A percentile compares a stretch with the other conserved stretches of the same genome.
phyloP scores from a whole-genome alignment of 2,113 vertebrate genomes.

The Piprites chloris region DNA sequence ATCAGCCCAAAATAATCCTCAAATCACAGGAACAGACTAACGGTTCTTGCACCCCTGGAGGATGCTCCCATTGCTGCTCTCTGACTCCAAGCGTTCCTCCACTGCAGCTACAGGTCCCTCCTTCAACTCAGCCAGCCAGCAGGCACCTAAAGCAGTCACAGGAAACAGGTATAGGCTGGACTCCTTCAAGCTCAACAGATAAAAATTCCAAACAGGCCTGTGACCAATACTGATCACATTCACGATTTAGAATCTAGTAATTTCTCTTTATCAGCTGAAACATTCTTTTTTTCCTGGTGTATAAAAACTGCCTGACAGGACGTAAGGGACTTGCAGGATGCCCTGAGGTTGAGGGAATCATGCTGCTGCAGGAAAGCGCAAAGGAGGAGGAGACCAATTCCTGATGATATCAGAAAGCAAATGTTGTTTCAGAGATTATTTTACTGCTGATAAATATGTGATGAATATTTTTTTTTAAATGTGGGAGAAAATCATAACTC shows the following conservation, averaged over 20 bases:
- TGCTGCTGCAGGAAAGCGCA: neutral
- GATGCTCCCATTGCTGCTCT: neutral
- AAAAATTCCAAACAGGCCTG: neutral
- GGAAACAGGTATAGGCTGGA: neutral
- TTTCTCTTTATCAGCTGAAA: neutral
- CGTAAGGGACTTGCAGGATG: rapidly evolving
- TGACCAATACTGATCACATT: neutral
- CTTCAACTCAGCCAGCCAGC: neutral
- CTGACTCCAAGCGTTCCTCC: neutral
- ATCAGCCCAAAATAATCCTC: neutral
- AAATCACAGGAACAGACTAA: neutral
- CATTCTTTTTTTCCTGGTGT: neutral
- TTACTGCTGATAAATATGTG: neutral
- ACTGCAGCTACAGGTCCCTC: neutral
- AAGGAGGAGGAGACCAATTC: neutral
- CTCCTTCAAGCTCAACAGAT: neutral
- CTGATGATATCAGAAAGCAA: neutral
- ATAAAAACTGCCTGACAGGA: neutral
- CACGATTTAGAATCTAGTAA: neutral
- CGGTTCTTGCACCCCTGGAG: neutral
- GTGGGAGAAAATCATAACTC: neutral
- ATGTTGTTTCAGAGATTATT: neutral
- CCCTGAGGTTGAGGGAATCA: neutral
- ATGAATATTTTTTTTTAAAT: neutral
- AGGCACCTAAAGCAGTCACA: neutral